Conservation (phyloP, 1,140 invertebrate genomes). For the Nylanderia fulva region DNA sequence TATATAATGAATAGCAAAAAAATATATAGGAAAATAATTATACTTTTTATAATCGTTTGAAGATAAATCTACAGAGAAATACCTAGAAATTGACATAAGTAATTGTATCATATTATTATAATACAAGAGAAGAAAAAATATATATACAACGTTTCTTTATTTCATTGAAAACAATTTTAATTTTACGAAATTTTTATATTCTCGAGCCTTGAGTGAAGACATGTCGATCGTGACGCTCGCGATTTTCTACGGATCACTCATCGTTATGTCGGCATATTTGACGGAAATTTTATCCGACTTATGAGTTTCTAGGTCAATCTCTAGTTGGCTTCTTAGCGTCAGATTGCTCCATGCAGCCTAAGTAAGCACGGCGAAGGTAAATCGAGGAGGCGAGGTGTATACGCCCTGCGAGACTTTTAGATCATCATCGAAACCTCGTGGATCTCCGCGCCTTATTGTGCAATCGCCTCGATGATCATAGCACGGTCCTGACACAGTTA, state of each 20-base stretch:
- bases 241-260: constrained; percentile 52
- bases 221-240: neutral
- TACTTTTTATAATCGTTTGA: neutral
- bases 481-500: constrained; percentile 81
- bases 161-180: neutral
- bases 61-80: neutral
- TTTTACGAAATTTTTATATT: neutral
- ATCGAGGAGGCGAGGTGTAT: constrained; percentile 71
- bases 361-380: constrained; percentile 67
- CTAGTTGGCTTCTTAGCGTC: constrained; percentile 69
- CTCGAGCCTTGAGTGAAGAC: neutral
- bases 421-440: constrained; percentile 78
- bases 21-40: neutral
- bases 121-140: no score
- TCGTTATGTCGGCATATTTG: constrained; percentile 51
- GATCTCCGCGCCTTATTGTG: constrained; percentile 76
- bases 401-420: constrained; percentile 73
- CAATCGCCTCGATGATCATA: constrained; percentile 75
- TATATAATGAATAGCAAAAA: neutral
- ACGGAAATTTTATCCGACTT: constrained; percentile 64
- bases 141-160: constrained; percentile 3
- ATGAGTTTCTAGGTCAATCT: constrained; percentile 72
- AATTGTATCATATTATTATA: no score
- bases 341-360: constrained; percentile 66
- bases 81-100: neutral